A percentile compares a stretch with the other conserved stretches of the same genome.
Evolutionary conservation across 1,140 invertebrate species (phyloP).

Genomic region (Neodiprion fabricii): DNA sequence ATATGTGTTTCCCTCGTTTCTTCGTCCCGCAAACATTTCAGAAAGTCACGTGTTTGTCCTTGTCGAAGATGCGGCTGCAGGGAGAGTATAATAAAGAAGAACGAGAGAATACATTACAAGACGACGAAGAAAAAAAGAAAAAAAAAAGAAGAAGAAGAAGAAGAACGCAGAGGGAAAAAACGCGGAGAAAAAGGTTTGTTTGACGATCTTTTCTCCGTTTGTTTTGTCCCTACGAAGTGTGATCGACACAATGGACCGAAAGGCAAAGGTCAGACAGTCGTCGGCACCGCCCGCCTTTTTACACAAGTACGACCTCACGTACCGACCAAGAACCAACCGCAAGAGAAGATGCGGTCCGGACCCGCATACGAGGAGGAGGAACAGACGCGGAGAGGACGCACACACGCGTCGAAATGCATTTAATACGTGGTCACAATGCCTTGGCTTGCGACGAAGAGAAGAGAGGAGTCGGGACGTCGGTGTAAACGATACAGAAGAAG

Average conservation of each 20-base stretch:
- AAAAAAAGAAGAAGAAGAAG: not conserved
- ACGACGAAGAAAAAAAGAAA: not conserved
- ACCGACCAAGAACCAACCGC: too few species aligned
- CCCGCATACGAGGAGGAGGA: not conserved
- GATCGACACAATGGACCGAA: not conserved
- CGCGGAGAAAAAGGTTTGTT: not conserved
- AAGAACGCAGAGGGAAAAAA: not conserved
- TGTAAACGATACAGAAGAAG: too few species aligned
- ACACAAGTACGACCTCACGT: not conserved
- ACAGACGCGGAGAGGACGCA: too few species aligned
- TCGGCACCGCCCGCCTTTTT: not conserved
- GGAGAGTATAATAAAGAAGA: too few species aligned
- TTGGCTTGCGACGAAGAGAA: not conserved
- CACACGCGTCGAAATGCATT: too few species aligned
- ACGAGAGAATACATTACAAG: not conserved
- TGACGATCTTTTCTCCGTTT: slow-evolving; percentile 12
- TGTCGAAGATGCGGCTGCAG: too few species aligned
- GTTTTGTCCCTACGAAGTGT: not conserved
- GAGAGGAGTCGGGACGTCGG: not conserved
- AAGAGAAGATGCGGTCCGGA: not conserved
- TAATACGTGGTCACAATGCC: not conserved
- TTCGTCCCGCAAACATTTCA: too few species aligned
- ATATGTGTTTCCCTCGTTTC: too few species aligned
- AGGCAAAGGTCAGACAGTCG: not conserved
- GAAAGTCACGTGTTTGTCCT: too few species aligned